These are phyloP conservation scores for Amblyraja radiata DNA, from an alignment of 2,797 vertebrate genomes.

Conservation along the genomic window DNA sequence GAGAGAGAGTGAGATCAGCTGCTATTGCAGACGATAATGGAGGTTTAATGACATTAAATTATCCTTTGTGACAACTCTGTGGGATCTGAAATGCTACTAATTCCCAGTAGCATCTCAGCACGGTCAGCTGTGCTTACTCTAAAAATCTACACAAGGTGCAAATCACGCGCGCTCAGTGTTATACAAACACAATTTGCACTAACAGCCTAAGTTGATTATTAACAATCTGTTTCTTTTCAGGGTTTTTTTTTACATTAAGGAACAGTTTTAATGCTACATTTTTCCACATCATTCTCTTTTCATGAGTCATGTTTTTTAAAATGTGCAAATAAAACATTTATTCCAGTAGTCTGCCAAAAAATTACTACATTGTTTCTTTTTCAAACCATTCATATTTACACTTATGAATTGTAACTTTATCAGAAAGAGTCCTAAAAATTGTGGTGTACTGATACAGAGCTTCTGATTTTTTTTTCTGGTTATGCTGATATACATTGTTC, in stretches of 20 bases:
- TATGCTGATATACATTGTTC: not conserved
- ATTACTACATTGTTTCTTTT: not conserved
- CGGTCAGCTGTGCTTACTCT: conserved; percentile 11
- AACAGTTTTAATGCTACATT: not conserved
- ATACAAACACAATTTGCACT: not conserved
- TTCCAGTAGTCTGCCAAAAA: not conserved
- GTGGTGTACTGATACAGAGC: not conserved
- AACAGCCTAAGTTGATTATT: not conserved
- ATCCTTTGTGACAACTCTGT: conserved; percentile 27
- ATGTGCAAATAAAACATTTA: not conserved
- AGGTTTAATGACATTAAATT: conserved; percentile 26
- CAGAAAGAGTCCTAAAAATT: not conserved
- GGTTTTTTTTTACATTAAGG: not conserved
- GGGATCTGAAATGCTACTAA: conserved; percentile 30
- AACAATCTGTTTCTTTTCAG: not conserved
- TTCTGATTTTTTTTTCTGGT: not conserved
- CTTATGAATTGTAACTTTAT: not conserved
- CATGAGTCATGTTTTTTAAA: not conserved
- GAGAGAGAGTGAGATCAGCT: conserved; percentile 30
- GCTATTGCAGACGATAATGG: conserved; percentile 29
- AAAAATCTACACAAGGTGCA: conserved; percentile 16
- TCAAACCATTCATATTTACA: not conserved
- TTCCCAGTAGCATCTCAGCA: conserved; percentile 25
- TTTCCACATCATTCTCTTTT: not conserved
- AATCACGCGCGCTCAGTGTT: not conserved